Evolutionary conservation across 2,113 vertebrate genomes (phyloP).

Genomic region (Nicator chloris): DNA sequence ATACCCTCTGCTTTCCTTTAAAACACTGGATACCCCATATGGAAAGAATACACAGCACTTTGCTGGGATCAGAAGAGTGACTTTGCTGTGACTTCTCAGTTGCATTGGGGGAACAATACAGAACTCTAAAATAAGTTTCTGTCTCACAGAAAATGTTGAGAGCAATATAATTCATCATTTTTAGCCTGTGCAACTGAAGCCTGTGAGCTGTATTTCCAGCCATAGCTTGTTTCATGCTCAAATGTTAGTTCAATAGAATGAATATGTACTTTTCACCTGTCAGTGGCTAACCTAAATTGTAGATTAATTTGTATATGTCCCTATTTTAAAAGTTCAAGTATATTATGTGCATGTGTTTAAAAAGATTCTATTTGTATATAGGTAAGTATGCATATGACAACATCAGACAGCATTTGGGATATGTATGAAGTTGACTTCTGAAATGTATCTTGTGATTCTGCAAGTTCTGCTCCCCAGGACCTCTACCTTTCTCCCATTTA

Average conservation of each 20-base stretch:
- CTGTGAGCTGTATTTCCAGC: not conserved
- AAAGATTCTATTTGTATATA: not conserved
- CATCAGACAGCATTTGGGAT: not conserved
- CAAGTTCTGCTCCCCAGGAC: not conserved
- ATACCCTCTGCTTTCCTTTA: not conserved
- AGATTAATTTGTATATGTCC: not conserved
- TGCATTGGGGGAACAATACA: not conserved
- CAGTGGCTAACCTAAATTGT: not conserved
- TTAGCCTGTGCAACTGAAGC: not conserved
- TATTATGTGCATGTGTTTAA: not conserved
- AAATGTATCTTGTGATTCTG: not conserved
- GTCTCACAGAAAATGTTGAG: not conserved
- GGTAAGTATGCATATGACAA: too few relatives aligned
- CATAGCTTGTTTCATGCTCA: not conserved
- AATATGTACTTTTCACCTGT: not conserved
- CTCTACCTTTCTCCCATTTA: not conserved
- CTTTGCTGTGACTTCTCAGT: conserved; percentile 1
- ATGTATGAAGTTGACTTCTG: not conserved
- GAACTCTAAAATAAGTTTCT: not conserved
- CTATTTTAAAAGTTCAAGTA: not conserved
- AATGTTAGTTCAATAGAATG: not conserved
- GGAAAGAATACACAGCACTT: not conserved
- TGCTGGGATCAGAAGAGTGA: not conserved
- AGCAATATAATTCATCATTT: not conserved
- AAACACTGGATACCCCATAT: not conserved